Evolutionary conservation across 2,797 vertebrate genomes (phyloP).

Genomic region (Pseudochaenichthys georgianus): DNA sequence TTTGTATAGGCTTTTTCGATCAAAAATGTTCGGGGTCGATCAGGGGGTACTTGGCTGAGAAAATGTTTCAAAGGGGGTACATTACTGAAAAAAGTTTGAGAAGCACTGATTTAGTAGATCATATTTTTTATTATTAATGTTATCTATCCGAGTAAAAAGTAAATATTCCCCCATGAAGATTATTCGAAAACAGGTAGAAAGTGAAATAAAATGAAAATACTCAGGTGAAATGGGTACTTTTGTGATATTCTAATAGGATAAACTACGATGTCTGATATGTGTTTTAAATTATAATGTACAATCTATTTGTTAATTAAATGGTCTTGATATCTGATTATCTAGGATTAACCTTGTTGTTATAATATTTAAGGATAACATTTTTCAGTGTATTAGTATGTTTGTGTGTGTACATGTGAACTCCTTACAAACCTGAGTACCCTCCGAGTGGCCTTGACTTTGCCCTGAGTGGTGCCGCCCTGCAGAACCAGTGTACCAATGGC

Average conservation of each 20-base stretch:
- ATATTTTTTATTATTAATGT: background rate
- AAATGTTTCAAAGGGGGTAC: too few species aligned
- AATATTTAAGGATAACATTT: background rate
- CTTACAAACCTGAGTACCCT: conserved; percentile 65
- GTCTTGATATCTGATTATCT: background rate
- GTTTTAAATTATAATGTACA: background rate
- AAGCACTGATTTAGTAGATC: background rate
- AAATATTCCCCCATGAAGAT: background rate
- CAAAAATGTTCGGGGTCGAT: too few species aligned
- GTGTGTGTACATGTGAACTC: background rate
- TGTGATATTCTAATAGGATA: background rate
- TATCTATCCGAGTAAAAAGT: background rate
- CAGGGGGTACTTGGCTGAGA: too few species aligned
- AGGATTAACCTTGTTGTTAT: background rate
- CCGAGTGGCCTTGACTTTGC: conserved; percentile 63
- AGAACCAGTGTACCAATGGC: conserved; percentile 86
- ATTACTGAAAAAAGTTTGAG: too few species aligned
- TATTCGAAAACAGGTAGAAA: too few species aligned
- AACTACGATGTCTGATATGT: background rate
- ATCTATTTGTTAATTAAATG: background rate
- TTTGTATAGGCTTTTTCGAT: too few species aligned
- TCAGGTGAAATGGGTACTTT: background rate
- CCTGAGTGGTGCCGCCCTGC: conserved; percentile 32
- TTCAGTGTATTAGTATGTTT: background rate
- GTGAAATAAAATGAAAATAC: background rate